phyloP scores from a whole-genome alignment of 2,888 invertebrate species.

The Acheta domesticus region DNA sequence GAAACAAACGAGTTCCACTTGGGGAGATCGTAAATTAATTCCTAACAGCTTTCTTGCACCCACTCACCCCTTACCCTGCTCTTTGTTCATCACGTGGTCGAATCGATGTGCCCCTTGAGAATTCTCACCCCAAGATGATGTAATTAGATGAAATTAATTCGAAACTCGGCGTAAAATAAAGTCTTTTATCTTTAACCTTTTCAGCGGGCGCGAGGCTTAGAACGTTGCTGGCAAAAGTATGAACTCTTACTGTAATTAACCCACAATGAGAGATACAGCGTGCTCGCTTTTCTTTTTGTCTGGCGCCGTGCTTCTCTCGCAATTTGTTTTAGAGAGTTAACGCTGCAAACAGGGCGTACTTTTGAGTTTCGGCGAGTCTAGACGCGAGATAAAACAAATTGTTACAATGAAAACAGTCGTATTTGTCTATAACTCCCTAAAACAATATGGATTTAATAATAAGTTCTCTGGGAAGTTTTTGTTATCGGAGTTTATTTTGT shows the following conservation, averaged over 20 bases:
- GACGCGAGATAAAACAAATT: too few relatives aligned
- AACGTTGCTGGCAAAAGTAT: background rate
- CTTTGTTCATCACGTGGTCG: background rate
- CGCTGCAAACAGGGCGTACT: too few relatives aligned
- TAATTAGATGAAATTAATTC: conserved; percentile 7
- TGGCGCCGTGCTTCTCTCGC: background rate
- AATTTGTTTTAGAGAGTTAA: background rate
- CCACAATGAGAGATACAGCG: background rate
- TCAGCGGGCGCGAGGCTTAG: background rate
- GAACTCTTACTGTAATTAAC: conserved; percentile 1
- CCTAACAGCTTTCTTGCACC: too few relatives aligned
- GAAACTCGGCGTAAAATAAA: background rate
- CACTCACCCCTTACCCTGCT: background rate
- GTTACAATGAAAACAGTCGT: too few relatives aligned
- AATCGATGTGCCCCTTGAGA: background rate
- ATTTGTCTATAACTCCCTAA: too few relatives aligned
- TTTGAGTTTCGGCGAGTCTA: too few relatives aligned
- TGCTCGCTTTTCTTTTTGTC: background rate
- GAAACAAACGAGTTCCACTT: too few relatives aligned
- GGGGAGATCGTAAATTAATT: too few relatives aligned
- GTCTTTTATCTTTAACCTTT: conserved; percentile 18
- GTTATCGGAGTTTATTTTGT: too few relatives aligned
- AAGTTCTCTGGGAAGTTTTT: too few relatives aligned
- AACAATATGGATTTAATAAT: too few relatives aligned
- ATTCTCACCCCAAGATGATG: background rate